A percentile compares a stretch with the other conserved stretches of the same genome.
phyloP scores from a whole-genome alignment of 2,888 invertebrate genomes.

The Tenthredo distinguenda region DNA sequence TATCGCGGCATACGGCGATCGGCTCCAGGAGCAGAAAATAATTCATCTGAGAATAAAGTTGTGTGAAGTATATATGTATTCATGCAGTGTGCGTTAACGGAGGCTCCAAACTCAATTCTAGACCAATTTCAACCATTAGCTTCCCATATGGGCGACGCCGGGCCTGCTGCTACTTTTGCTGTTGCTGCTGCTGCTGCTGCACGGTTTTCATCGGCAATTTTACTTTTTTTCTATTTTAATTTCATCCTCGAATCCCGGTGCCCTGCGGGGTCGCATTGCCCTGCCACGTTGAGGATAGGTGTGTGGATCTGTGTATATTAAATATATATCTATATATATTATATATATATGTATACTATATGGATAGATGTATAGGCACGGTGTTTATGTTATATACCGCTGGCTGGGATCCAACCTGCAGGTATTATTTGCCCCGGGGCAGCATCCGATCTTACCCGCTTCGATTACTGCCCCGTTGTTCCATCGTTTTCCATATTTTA shows the following conservation, averaged over 20 bases:
- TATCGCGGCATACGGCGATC: constrained; percentile 17
- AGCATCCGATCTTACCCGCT: constrained; percentile 43
- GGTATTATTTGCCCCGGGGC: constrained; percentile 48
- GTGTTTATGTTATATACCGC: constrained; percentile 20
- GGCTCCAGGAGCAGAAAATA: not conserved
- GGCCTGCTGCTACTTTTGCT: not conserved
- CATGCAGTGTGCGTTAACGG: constrained; percentile 11
- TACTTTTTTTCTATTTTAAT: constrained; percentile 41
- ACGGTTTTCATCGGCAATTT: constrained; percentile 47
- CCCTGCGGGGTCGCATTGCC: constrained; percentile 38
- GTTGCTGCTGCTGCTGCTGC: not conserved
- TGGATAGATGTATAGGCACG: not conserved
- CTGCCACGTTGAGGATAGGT: constrained; percentile 13
- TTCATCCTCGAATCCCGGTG: constrained; percentile 43
- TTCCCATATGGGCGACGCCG: constrained; percentile 41
- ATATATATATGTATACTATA: not conserved
- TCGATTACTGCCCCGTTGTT: constrained; percentile 51
- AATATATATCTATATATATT: not conserved
- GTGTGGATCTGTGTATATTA: not conserved
- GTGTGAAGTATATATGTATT: not conserved
- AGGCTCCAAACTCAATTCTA: constrained; percentile 43
- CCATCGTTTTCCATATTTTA: constrained; percentile 52
- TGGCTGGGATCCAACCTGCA: constrained; percentile 37
- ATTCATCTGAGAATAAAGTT: constrained; percentile 9
- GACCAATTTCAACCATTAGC: constrained; percentile 48